phyloP scores from a whole-genome alignment of 2,113 vertebrate species.

The Cyprinodon brontotheroides region DNA sequence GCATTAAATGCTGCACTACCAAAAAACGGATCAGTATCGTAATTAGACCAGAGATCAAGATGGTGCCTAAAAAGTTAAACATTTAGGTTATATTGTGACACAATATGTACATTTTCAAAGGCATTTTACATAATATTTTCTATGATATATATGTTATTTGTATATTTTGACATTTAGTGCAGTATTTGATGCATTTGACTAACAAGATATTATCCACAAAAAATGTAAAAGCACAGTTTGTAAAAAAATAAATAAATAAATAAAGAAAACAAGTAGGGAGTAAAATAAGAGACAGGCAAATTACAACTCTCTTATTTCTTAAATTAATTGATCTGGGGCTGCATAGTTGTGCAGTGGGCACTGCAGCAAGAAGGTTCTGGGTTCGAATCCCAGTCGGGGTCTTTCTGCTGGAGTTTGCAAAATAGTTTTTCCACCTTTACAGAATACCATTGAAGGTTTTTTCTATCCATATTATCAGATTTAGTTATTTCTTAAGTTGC shows the following conservation, averaged over 20 bases:
- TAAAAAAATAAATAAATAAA: background rate
- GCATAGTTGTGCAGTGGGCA: no score
- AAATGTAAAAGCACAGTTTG: conserved; percentile 12
- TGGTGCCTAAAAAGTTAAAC: no score
- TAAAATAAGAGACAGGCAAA: conserved; percentile 26
- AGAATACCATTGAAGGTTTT: background rate
- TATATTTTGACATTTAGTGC: background rate
- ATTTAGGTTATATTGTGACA: no score
- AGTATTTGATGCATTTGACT: conserved; percentile 11
- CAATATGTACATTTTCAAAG: background rate
- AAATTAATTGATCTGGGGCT: no score
- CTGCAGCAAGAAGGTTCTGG: no score
- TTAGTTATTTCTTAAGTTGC: background rate
- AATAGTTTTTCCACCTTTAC: background rate
- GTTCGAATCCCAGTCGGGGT: no score
- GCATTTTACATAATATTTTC: background rate
- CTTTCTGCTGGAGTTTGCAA: no score
- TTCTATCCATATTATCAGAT: background rate
- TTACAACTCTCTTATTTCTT: no score
- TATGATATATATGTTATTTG: background rate
- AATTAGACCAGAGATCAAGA: no score
- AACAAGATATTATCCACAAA: conserved; percentile 7
- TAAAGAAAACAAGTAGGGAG: background rate
- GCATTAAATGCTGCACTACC: background rate
- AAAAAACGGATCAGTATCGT: no score